These are phyloP conservation scores for Drosophila helvetica DNA, from an alignment of 2,888 invertebrate species.

Conservation along the genomic window DNA sequence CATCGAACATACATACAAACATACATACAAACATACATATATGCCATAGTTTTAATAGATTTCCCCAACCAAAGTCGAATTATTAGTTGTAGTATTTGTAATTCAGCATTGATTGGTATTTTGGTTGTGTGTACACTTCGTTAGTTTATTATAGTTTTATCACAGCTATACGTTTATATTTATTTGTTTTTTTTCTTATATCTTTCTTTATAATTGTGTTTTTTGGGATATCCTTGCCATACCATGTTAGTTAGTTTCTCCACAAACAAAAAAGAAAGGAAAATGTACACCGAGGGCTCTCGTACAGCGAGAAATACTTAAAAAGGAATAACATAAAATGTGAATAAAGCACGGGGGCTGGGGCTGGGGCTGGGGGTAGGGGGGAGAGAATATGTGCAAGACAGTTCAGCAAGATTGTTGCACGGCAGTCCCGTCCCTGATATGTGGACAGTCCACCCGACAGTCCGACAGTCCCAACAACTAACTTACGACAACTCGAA, in stretches of 20 bases:
- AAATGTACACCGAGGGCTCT: slow-evolving; percentile 20
- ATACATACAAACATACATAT: slow-evolving; percentile 31
- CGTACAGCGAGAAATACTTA: slow-evolving; percentile 15
- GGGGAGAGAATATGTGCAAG: neutral
- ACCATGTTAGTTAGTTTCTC: no score
- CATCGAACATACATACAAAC: slow-evolving; percentile 35
- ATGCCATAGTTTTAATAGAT: slow-evolving; percentile 23
- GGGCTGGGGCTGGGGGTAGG: neutral
- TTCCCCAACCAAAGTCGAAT: slow-evolving; percentile 49
- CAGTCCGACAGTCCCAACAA: slow-evolving; percentile 4
- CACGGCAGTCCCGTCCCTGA: slow-evolving; percentile 1
- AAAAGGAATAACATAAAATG: slow-evolving; percentile 23
- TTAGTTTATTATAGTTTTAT: slow-evolving; percentile 72
- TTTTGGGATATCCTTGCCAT: slow-evolving; percentile 1
- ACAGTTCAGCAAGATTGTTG: neutral
- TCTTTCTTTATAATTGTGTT: slow-evolving; percentile 45
- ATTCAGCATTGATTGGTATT: slow-evolving; percentile 61
- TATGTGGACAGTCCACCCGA: slow-evolving; percentile 38
- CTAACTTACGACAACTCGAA: slow-evolving; percentile 96
- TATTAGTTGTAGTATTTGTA: slow-evolving; percentile 38
- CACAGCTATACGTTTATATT: slow-evolving; percentile 77
- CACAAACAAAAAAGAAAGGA: slow-evolving; percentile 20
- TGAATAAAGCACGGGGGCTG: slow-evolving; percentile 12
- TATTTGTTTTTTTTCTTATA: slow-evolving; percentile 26
- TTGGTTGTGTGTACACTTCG: slow-evolving; percentile 64